These are phyloP conservation scores for Teinopalpus imperialis DNA, from an alignment of 2,888 invertebrate species.

Conservation along the genomic window DNA sequence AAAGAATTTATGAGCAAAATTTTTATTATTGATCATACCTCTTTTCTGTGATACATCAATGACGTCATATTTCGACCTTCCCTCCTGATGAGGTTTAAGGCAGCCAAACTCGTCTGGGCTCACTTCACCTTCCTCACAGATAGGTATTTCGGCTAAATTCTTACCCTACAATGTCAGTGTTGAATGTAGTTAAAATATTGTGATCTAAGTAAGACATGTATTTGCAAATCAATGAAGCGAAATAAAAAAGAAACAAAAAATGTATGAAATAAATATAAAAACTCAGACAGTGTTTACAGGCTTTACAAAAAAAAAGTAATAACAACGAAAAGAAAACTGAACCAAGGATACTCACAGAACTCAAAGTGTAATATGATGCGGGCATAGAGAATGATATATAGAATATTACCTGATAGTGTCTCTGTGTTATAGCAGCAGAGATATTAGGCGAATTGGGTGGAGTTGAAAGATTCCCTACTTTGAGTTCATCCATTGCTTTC, in stretches of 20 bases:
- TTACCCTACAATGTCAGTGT: slow-evolving; percentile 64
- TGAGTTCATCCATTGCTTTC: slow-evolving; percentile 77
- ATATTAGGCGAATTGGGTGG: slow-evolving; percentile 90
- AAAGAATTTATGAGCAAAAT: slow-evolving; percentile 5
- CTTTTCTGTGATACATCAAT: slow-evolving; percentile 83
- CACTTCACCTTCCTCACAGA: slow-evolving; percentile 84
- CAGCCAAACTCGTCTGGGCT: slow-evolving; percentile 83
- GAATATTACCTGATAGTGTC: slow-evolving; percentile 80
- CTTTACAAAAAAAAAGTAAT: slow-evolving; percentile 20
- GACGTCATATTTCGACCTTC: slow-evolving; percentile 69
- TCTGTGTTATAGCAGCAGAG: slow-evolving; percentile 82
- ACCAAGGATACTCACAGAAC: slow-evolving; percentile 75
- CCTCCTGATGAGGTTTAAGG: slow-evolving; percentile 62
- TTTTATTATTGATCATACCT: slow-evolving; percentile 48
- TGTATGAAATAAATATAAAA: slow-evolving; percentile 27
- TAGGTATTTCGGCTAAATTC: slow-evolving; percentile 84
- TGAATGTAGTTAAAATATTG: slow-evolving; percentile 27
- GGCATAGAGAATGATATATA: slow-evolving; percentile 47
- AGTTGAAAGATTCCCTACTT: slow-evolving; percentile 75
- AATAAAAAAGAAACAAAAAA: slow-evolving; percentile 18
- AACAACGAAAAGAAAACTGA: slow-evolving; percentile 46
- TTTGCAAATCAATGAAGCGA: slow-evolving; percentile 27
- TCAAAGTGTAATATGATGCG: slow-evolving; percentile 64
- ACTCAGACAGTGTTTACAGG: slow-evolving; percentile 23
- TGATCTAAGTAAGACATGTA: neutral